Conservation (phyloP, 2,113 vertebrate species). For the Labrus mixtus region DNA sequence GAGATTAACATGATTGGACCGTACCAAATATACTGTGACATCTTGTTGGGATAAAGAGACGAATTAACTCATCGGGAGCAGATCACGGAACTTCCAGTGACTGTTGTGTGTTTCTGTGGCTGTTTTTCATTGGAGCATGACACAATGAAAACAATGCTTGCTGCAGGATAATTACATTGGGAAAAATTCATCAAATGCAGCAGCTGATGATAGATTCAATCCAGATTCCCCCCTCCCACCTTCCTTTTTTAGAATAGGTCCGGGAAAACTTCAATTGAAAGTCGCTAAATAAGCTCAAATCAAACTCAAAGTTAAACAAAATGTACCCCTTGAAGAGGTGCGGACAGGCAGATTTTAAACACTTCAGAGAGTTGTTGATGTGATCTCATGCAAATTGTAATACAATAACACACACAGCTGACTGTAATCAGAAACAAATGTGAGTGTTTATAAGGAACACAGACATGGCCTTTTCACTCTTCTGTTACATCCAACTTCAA, state of each 20-base stretch:
- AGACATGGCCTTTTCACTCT: no score
- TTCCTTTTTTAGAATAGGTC: not conserved
- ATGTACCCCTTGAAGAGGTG: not conserved
- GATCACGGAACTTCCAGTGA: not conserved
- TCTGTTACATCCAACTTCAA: no score
- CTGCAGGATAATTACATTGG: conserved; percentile 2
- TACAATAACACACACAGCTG: not conserved
- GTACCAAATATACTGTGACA: not conserved
- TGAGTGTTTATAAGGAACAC: no score
- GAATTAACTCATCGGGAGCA: not conserved
- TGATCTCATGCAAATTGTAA: not conserved
- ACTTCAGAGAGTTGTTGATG: not conserved
- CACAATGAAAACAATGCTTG: conserved; percentile 9
- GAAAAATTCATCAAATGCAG: not conserved
- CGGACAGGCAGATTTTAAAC: not conserved
- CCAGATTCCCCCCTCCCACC: not conserved
- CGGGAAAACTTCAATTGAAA: no score
- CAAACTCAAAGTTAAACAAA: no score
- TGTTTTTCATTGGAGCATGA: not conserved
- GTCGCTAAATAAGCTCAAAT: not conserved
- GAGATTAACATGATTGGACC: not conserved
- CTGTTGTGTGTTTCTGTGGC: not conserved
- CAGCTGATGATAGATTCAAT: not conserved
- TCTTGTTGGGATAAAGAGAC: not conserved
- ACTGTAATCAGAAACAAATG: not conserved